Evolutionary conservation across 1,140 invertebrate genomes (phyloP).

Genomic region (Ostrea denselamellosa): DNA sequence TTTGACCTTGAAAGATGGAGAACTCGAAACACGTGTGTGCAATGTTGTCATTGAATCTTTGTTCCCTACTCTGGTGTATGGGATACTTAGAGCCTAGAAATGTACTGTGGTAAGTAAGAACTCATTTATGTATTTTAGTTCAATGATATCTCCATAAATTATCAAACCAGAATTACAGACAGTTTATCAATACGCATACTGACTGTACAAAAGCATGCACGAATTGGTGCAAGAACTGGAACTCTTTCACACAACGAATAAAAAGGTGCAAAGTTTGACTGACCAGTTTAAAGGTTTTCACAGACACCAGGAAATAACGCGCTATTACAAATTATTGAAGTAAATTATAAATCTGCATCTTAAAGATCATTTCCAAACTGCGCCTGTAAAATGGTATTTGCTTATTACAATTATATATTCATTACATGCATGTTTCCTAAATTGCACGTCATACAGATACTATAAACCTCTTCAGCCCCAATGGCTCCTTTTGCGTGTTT

Average conservation of each 20-base stretch:
- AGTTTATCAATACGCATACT: neutral
- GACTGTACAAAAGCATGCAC: constrained; percentile 11
- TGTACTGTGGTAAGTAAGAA: neutral
- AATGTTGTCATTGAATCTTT: neutral
- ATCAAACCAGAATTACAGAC: neutral
- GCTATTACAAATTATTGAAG: neutral
- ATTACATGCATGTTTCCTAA: no score
- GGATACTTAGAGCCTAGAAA: neutral
- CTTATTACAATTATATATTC: no score
- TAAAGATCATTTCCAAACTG: neutral
- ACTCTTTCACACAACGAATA: neutral
- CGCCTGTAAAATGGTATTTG: no score
- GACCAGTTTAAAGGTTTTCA: neutral
- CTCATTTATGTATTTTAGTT: neutral
- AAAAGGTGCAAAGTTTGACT: no score
- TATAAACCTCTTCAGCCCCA: no score
- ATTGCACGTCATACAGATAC: no score
- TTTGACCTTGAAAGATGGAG: neutral
- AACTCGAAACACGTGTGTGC: neutral
- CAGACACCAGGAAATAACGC: neutral
- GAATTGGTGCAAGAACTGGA: neutral
- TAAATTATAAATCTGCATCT: neutral
- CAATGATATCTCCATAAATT: neutral
- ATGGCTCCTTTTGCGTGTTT: no score
- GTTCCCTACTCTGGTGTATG: neutral